phyloP scores from a whole-genome alignment of 2,113 vertebrate genomes.

The Dipodomys spectabilis region DNA sequence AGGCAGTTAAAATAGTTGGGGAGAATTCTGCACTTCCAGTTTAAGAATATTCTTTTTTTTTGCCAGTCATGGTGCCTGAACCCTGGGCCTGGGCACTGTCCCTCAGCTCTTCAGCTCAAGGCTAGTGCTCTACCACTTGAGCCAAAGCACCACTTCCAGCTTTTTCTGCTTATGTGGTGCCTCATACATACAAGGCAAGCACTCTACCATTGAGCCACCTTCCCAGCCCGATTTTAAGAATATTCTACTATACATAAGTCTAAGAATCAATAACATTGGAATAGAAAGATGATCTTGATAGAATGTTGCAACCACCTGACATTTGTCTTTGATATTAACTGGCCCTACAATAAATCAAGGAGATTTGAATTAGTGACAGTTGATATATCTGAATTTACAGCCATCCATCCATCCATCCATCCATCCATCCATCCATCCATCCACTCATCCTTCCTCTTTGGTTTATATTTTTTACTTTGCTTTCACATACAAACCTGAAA shows the following conservation, averaged over 20 bases:
- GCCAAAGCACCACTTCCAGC: too few species aligned
- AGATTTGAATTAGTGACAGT: slow-evolving; percentile 7
- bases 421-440: neutral
- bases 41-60: neutral
- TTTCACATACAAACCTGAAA: neutral
- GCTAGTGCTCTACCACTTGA: too few species aligned
- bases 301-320: neutral
- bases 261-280: neutral
- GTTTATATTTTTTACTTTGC: neutral
- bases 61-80: too few species aligned
- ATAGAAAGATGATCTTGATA: slow-evolving; percentile 15
- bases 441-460: neutral
- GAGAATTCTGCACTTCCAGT: slow-evolving; percentile 13
- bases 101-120: too few species aligned
- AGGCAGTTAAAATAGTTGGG: slow-evolving; percentile 30
- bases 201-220: too few species aligned
- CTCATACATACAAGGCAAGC: too few species aligned
- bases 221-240: too few species aligned
- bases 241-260: neutral
- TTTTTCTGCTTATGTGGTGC: too few species aligned
- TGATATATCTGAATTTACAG: neutral
- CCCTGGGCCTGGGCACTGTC: too few species aligned
- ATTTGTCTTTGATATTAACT: neutral
- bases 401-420: neutral
- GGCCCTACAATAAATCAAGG: neutral